Conservation (phyloP, 2,113 vertebrate species). For the Caretta caretta region DNA sequence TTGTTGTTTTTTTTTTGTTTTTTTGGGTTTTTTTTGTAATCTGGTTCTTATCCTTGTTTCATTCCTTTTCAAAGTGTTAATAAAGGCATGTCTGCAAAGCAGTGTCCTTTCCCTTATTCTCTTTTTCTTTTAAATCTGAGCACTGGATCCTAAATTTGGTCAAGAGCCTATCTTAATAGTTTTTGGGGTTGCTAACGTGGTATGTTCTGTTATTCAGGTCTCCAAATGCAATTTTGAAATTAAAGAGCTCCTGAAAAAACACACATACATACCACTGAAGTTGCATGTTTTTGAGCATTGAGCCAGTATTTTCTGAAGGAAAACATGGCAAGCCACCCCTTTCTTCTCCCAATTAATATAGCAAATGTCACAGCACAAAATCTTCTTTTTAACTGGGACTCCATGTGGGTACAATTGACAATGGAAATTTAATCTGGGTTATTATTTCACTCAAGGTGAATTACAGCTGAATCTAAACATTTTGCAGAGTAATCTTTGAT, state of each 20-base stretch:
- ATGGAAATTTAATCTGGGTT: not conserved
- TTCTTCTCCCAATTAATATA: constrained; percentile 56
- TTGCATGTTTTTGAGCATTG: constrained; percentile 45
- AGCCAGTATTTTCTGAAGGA: constrained; percentile 47
- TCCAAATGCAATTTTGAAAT: constrained; percentile 74
- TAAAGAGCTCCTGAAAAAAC: constrained; percentile 52
- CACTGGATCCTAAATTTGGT: constrained; percentile 51
- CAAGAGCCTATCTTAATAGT: constrained; percentile 61
- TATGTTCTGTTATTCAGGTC: constrained; percentile 66
- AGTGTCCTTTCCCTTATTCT: constrained; percentile 5
- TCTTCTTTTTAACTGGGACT: not conserved
- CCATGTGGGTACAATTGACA: not conserved
- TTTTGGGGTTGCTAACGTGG: constrained; percentile 58
- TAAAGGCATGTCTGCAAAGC: constrained; percentile 36
- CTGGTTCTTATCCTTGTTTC: not conserved
- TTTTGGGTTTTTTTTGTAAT: not conserved
- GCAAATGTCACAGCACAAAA: constrained; percentile 16
- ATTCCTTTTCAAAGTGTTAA: not conserved
- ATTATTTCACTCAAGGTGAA: constrained; percentile 45
- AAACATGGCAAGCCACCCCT: constrained; percentile 21
- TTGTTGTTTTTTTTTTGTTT: not conserved
- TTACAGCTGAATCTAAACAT: constrained; percentile 58
- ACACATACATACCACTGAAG: not conserved
- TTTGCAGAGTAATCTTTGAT: constrained; percentile 60
- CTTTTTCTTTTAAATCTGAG: constrained; percentile 21